A percentile compares a stretch with the other conserved stretches of the same genome.
Conservation (phyloP, 64 coral and sea anemone genomes). For the Montipora capricornis region DNA sequence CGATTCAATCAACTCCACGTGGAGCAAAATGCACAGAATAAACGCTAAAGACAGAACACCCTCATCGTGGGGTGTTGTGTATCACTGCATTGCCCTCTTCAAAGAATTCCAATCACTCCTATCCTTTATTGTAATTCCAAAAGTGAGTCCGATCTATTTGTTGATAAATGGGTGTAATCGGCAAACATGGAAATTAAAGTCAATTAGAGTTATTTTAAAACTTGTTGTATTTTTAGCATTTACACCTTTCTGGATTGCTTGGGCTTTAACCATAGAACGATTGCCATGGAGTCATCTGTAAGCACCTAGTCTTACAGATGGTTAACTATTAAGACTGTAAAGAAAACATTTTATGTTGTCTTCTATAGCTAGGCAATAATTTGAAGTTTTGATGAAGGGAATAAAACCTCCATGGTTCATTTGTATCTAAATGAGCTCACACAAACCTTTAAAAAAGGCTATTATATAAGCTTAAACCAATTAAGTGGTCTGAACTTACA, state of each 20-base stretch:
- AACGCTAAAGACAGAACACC: not conserved
- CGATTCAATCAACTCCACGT: conserved; percentile 38
- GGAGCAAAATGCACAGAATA: not conserved
- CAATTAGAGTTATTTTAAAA: conserved; percentile 46
- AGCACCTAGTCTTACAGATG: too few relatives aligned
- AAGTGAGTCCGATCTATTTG: not conserved
- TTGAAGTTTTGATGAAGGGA: too few relatives aligned
- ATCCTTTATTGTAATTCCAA: not conserved
- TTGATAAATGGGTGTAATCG: conserved; percentile 24
- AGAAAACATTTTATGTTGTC: too few relatives aligned
- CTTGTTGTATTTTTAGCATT: conserved; percentile 8
- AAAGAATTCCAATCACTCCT: not conserved
- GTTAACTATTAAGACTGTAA: too few relatives aligned
- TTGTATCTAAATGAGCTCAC: too few relatives aligned
- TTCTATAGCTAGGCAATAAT: too few relatives aligned
- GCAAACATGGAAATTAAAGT: conserved; percentile 33
- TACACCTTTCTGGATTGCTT: not conserved
- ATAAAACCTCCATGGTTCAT: too few relatives aligned
- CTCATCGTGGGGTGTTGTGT: not conserved
- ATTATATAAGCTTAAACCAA: not conserved
- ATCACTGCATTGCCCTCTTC: not conserved
- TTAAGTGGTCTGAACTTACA: too few relatives aligned
- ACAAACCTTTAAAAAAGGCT: not conserved
- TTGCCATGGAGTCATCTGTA: too few relatives aligned
- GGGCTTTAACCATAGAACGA: too few relatives aligned